These are phyloP conservation scores for Agonopterix arenella DNA, from an alignment of 2,888 invertebrate species.

Conservation along the genomic window DNA sequence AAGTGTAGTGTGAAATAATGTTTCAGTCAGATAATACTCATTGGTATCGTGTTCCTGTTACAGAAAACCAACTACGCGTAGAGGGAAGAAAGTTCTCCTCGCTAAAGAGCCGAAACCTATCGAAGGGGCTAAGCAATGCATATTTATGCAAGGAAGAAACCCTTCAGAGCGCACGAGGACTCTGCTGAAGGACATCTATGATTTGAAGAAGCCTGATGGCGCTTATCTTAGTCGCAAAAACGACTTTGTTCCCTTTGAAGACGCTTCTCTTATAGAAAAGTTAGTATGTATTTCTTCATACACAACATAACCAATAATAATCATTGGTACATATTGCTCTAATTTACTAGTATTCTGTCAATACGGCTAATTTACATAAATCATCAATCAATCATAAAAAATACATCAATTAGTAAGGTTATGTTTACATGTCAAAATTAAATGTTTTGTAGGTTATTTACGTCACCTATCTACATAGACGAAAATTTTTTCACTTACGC, in stretches of 20 bases:
- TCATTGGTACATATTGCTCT: too few relatives aligned
- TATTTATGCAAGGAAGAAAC: constrained; percentile 92
- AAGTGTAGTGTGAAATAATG: background rate
- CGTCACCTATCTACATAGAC: too few relatives aligned
- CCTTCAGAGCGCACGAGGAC: constrained; percentile 82
- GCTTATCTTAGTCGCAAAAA: constrained; percentile 87
- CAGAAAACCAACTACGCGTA: constrained; percentile 93
- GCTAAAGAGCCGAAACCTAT: constrained; percentile 90
- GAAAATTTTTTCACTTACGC: too few relatives aligned
- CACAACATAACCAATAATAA: too few relatives aligned
- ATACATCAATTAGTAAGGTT: too few relatives aligned
- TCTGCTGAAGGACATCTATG: constrained; percentile 90
- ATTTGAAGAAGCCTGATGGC: constrained; percentile 91
- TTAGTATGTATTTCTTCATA: constrained; percentile 36
- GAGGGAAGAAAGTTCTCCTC: constrained; percentile 89
- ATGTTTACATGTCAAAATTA: too few relatives aligned
- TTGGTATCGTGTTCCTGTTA: constrained; percentile 23
- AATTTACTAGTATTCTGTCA: too few relatives aligned
- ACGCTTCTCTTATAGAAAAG: constrained; percentile 88
- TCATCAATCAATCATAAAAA: too few relatives aligned
- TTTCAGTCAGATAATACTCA: background rate
- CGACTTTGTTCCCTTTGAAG: constrained; percentile 95
- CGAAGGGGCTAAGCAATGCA: constrained; percentile 89
- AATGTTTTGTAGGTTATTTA: too few relatives aligned
- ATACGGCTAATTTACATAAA: too few relatives aligned